Evolutionary conservation across 92 coral and sea anemone genomes (phyloP).

Genomic region (Phenganax marumi): DNA sequence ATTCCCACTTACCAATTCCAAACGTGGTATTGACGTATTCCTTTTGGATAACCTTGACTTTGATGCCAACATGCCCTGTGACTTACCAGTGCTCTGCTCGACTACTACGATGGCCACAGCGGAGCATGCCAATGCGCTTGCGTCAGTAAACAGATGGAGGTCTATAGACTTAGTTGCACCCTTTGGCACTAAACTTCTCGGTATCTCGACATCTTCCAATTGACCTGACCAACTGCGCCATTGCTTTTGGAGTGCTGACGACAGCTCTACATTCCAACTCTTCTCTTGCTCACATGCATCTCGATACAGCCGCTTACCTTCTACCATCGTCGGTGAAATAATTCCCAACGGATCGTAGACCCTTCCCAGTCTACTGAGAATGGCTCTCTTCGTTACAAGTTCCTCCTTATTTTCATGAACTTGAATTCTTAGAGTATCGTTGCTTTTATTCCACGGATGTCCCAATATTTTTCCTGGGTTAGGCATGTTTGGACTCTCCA

Average conservation of each 20-base stretch:
- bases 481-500: slow-evolving; percentile 46
- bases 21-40: slow-evolving; percentile 54
- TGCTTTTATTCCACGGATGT: slow-evolving; percentile 48
- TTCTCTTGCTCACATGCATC: slow-evolving; percentile 37
- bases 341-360: slow-evolving; percentile 49
- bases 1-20: slow-evolving; percentile 62
- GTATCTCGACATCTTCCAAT: slow-evolving; percentile 23
- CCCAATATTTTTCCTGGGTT: slow-evolving; percentile 52
- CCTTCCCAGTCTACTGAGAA: slow-evolving; percentile 45
- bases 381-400: slow-evolving; percentile 33
- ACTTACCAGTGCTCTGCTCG: slow-evolving; percentile 10
- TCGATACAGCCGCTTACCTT: slow-evolving; percentile 48
- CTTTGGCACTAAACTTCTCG: slow-evolving; percentile 24
- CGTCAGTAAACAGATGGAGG: slow-evolving; percentile 42
- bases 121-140: slow-evolving; percentile 37
- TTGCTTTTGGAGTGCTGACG: not conserved
- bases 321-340: slow-evolving; percentile 50
- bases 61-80: not conserved
- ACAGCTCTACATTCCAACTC: slow-evolving; percentile 42
- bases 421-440: slow-evolving; percentile 42
- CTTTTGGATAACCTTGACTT: not conserved
- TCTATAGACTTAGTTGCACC: not conserved
- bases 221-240: slow-evolving; percentile 48
- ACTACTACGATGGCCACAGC: slow-evolving; percentile 18
- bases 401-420: slow-evolving; percentile 5